These are phyloP conservation scores for Drosophila kanapiae DNA, from an alignment of 1,140 invertebrate species.

Conservation along the genomic window DNA sequence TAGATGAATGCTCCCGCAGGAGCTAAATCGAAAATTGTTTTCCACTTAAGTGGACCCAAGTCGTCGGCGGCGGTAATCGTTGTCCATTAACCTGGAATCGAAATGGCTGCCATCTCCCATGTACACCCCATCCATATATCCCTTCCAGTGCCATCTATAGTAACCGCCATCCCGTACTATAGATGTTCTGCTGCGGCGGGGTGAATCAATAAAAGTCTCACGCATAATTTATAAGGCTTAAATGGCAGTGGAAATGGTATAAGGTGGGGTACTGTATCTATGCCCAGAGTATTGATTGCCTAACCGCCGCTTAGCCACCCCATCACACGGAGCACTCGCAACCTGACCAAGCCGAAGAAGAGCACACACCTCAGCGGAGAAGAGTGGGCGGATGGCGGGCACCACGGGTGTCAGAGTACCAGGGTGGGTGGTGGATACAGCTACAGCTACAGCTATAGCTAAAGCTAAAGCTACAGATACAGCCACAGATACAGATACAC, in stretches of 20 bases:
- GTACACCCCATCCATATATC: background rate
- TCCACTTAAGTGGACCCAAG: constrained; percentile 17
- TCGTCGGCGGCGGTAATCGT: constrained; percentile 22
- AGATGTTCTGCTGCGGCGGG: constrained; percentile 32
- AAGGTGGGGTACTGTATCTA: constrained; percentile 38
- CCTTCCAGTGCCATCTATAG: constrained; percentile 25
- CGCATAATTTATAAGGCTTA: constrained; percentile 72
- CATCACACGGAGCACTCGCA: constrained; percentile 17
- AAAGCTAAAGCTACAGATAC: constrained; percentile 19
- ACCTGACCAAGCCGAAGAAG: constrained; percentile 43
- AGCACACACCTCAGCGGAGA: constrained; percentile 1
- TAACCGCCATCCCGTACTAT: constrained; percentile 26
- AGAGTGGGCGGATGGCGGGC: constrained; percentile 22
- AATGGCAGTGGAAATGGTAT: constrained; percentile 40
- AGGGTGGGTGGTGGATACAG: constrained; percentile 13
- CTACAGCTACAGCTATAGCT: constrained; percentile 18
- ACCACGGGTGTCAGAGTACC: constrained; percentile 5
- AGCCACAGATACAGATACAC: constrained; percentile 53
- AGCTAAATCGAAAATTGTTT: constrained; percentile 40
- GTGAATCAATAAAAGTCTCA: constrained; percentile 69
- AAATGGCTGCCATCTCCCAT: constrained; percentile 26
- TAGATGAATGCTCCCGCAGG: constrained; percentile 12
- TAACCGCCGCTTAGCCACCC: constrained; percentile 31
- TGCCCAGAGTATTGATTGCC: constrained; percentile 65
- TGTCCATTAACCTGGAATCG: constrained; percentile 45